These are phyloP conservation scores for Bufotes viridis DNA, from an alignment of 2,797 vertebrate genomes.

Conservation along the genomic window DNA sequence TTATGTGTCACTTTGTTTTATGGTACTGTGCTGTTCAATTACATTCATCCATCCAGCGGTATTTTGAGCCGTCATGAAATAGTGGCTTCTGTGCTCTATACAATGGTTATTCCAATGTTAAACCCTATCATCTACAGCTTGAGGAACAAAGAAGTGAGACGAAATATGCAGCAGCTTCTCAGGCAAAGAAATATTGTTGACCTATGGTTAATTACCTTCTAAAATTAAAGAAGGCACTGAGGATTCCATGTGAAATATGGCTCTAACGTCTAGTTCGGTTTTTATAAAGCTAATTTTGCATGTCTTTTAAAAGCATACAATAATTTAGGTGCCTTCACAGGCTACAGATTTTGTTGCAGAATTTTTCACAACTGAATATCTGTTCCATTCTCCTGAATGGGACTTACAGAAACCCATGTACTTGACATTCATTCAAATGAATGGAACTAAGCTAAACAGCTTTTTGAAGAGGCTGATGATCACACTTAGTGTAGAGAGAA, in stretches of 20 bases:
- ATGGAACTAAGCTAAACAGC: too few species aligned
- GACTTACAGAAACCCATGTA: too few species aligned
- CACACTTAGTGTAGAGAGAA: too few species aligned
- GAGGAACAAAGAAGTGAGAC: conserved; percentile 39
- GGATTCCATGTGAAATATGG: background rate
- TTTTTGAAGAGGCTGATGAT: too few species aligned
- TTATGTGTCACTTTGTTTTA: conserved; percentile 51
- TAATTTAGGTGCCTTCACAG: too few species aligned
- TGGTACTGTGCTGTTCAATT: conserved; percentile 51
- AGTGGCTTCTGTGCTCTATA: conserved; percentile 39
- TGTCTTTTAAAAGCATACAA: background rate
- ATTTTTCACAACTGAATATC: too few species aligned
- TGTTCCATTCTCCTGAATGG: too few species aligned
- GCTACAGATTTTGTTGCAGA: too few species aligned
- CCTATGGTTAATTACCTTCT: background rate
- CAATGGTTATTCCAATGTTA: conserved; percentile 49
- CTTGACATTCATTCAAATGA: too few species aligned
- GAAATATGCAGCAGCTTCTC: background rate
- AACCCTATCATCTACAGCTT: conserved; percentile 55
- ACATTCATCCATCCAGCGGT: conserved; percentile 29
- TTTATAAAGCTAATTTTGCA: background rate
- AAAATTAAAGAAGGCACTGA: background rate
- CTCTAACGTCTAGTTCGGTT: background rate
- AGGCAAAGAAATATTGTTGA: background rate
- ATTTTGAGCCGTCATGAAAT: conserved; percentile 7